Evolutionary conservation across 2,113 vertebrate genomes (phyloP), one percentile per base, ranked within the genome.

Genomic region (Syngnathoides biaculeatus): DNA sequence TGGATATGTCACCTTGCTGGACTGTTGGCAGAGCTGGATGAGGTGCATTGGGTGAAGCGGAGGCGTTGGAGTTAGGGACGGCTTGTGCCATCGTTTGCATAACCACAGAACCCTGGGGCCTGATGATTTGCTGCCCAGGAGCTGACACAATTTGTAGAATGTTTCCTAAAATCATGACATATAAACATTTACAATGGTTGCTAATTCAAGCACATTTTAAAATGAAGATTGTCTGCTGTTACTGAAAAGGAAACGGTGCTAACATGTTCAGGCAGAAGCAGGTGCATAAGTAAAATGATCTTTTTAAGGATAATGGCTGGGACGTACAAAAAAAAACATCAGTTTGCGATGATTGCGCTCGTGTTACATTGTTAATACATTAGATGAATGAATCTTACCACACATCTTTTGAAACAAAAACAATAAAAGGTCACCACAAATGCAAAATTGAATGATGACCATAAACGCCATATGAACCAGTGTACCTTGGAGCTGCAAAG

Each of bases 81-180:
- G 92, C 65, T 57, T 92, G 94, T 40, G 94, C 88, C 56, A 94
- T 79, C 0, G 93, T 87, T 79, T 94, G 95, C 93, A 96, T 94
- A 42, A 96, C 93, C 90, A 95, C 91, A 0, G 94, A 91, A 17
- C 93, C 90, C 74, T 93, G 94, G 7, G 94, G 93, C 64, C 94
- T 87, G 61, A 96, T 90, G 71, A 95, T 93, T 77, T 92, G 93
- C 80, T 95, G 94, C 22, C 94, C 94, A 0, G 95, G 94, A 65
- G 94, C 93, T 0, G 95, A 94, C 68, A 97, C 94, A 24, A 97
- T 97, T 82, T 97, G 95, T 64, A 97, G 92, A 75, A 97, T 95
- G 75, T 95, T 97, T 55, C 95, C 95, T 97, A 84, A 69, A 82
- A 43, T 5, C 57, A 76, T 12, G 15, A 75, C 10, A 80, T 10